phyloP scores from a whole-genome alignment of 35 echinoderm and acorn worm species.

The Lytechinus pictus region DNA sequence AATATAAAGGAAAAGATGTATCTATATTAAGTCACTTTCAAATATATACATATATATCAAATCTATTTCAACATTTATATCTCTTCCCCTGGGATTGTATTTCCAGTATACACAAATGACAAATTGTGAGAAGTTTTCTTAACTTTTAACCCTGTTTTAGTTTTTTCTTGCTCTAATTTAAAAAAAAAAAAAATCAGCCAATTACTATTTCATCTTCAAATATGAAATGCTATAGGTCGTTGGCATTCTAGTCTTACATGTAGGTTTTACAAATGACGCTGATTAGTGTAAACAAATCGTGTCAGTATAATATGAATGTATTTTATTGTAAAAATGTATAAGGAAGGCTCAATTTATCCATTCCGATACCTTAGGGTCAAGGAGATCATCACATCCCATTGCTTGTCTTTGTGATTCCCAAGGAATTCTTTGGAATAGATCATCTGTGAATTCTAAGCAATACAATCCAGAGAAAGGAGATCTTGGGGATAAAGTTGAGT shows the following conservation, averaged over 20 bases:
- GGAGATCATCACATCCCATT: neutral
- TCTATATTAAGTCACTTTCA: neutral
- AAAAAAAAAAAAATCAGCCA: too few species aligned
- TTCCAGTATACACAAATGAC: neutral
- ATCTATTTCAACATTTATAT: neutral
- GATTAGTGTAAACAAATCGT: too few species aligned
- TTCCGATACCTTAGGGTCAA: neutral
- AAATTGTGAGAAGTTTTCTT: neutral
- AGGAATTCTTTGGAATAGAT: neutral
- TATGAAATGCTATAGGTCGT: neutral
- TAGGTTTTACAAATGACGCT: neutral
- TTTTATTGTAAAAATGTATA: neutral
- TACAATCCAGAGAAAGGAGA: neutral
- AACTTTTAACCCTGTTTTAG: neutral
- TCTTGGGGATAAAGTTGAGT: too few species aligned
- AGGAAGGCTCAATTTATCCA: neutral
- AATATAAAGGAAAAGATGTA: neutral
- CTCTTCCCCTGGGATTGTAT: neutral
- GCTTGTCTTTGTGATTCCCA: too few species aligned
- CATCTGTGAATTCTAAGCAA: neutral
- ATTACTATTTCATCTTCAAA: too few species aligned
- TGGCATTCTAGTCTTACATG: neutral
- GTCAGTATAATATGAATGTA: too few species aligned
- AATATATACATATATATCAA: constrained; percentile 21
- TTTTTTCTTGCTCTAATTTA: neutral